Evolutionary conservation across 2,113 vertebrate species (phyloP).

Genomic region (Strigops habroptila): DNA sequence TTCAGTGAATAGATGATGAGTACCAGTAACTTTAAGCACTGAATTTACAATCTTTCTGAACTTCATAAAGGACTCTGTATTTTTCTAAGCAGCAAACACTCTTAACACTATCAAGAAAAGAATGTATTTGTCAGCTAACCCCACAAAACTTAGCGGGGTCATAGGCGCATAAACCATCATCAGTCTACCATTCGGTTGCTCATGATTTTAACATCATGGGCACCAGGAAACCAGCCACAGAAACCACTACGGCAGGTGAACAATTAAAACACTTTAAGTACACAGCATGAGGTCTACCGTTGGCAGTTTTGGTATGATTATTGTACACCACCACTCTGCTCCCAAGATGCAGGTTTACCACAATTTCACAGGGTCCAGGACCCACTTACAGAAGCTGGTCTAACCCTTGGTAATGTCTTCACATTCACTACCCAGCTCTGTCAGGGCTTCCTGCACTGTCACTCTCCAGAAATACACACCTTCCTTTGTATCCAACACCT

Average conservation of each 20-base stretch:
- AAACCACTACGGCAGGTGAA: neutral
- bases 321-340: neutral
- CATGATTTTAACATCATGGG: neutral
- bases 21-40: neutral
- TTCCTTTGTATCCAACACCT: neutral
- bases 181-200: neutral
- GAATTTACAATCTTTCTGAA: neutral
- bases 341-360: neutral
- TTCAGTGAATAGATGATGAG: neutral
- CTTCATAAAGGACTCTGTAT: fast-evolving
- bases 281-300: neutral
- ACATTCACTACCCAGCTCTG: no score
- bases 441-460: neutral
- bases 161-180: neutral
- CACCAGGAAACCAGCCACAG: neutral
- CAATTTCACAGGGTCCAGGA: neutral
- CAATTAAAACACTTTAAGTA: neutral
- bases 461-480: neutral
- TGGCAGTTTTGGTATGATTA: fast-evolving
- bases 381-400: neutral
- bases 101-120: neutral
- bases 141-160: neutral
- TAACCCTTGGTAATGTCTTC: neutral
- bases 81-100: neutral
- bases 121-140: neutral